phyloP scores from a whole-genome alignment of 1,140 invertebrate species.

The Drosophila navojoa region DNA sequence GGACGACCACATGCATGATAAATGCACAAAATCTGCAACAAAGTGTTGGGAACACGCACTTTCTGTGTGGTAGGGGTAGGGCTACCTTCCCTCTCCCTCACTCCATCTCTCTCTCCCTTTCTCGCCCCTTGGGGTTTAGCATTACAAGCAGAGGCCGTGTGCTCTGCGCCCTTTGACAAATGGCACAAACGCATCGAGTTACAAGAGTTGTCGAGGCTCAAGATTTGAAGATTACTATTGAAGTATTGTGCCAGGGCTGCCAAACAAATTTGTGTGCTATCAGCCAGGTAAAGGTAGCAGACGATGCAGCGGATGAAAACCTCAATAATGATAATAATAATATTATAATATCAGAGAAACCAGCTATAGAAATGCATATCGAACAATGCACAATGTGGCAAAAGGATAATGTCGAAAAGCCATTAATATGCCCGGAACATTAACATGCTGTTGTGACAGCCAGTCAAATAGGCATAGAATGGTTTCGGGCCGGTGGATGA shows the following conservation, averaged over 20 bases:
- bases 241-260: constrained; percentile 38
- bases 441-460: constrained; percentile 76
- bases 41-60: constrained; percentile 80
- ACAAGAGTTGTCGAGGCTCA: constrained; percentile 20
- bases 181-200: constrained; percentile 49
- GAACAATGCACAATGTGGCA: constrained; percentile 69
- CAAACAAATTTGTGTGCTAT: constrained; percentile 60
- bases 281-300: constrained; percentile 18
- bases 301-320: constrained; percentile 30
- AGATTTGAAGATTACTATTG: constrained; percentile 57
- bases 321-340: constrained; percentile 46
- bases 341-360: constrained; percentile 32
- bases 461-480: constrained; percentile 66
- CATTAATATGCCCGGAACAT: constrained; percentile 70
- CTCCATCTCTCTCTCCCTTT: neutral
- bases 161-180: constrained; percentile 58
- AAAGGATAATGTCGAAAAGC: constrained; percentile 80
- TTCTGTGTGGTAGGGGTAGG: constrained; percentile 23
- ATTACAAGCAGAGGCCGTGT: constrained; percentile 52
- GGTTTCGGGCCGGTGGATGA: constrained; percentile 25
- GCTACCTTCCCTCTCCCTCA: constrained; percentile 10
- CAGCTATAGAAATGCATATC: constrained; percentile 50
- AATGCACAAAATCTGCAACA: constrained; percentile 82
- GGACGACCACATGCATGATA: constrained; percentile 64
- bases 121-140: constrained; percentile 43